Evolutionary conservation across 2,113 vertebrate species (phyloP).

Genomic region (Salvelinus sp.): DNA sequence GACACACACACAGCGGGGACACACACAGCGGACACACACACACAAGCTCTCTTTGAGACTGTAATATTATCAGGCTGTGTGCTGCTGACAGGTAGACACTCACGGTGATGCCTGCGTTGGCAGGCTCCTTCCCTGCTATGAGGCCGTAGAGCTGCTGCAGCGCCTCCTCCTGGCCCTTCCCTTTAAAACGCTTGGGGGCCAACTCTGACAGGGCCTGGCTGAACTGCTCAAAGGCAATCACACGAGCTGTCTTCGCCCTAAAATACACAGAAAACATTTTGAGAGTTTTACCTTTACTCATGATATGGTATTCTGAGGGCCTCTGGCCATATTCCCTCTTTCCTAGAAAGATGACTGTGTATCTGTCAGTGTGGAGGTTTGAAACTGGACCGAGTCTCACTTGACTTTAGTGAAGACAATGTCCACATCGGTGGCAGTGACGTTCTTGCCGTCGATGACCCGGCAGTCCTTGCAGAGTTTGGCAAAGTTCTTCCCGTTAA

Average conservation of each 20-base stretch:
- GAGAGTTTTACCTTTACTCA: neutral
- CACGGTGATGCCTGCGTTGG: slow-evolving; percentile 76
- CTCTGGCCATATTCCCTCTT: too few relatives aligned
- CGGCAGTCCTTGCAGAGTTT: slow-evolving; percentile 89
- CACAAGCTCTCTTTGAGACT: too few relatives aligned
- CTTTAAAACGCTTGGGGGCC: slow-evolving; percentile 81
- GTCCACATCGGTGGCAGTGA: slow-evolving; percentile 85
- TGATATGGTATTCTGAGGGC: neutral
- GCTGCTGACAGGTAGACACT: slow-evolving; percentile 49
- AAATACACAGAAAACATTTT: slow-evolving; percentile 36
- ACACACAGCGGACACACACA: too few relatives aligned
- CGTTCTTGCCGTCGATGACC: slow-evolving; percentile 79
- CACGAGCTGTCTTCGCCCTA: slow-evolving; percentile 79
- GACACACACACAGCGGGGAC: too few relatives aligned
- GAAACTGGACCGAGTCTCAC: slow-evolving; percentile 62
- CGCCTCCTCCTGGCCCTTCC: slow-evolving; percentile 76
- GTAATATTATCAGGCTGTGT: too few relatives aligned
- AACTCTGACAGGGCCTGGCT: slow-evolving; percentile 81
- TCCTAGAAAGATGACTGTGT: neutral
- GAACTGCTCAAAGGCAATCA: slow-evolving; percentile 85
- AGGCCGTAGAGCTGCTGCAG: slow-evolving; percentile 76
- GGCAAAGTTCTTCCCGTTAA: slow-evolving; percentile 86
- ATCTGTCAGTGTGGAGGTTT: neutral
- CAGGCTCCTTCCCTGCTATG: slow-evolving; percentile 81
- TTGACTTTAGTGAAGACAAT: slow-evolving; percentile 91